Evolutionary conservation across 2,113 vertebrate genomes (phyloP).

Genomic region (Burhinus bistriatus): DNA sequence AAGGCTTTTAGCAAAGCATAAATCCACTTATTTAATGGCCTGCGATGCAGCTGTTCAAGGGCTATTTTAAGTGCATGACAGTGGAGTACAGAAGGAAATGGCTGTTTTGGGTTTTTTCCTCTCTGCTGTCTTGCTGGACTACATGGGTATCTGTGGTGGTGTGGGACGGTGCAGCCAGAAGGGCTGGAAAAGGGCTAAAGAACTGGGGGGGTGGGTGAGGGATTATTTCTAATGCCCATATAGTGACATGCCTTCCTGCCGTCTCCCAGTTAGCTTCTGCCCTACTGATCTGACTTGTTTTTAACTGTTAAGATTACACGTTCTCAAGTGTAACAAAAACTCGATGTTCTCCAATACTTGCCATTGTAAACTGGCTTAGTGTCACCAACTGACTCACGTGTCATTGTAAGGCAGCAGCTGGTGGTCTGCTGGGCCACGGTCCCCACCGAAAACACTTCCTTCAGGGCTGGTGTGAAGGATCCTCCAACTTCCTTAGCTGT

Average conservation of each 20-base stretch:
- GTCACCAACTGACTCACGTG: accelerated
- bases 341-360: accelerated
- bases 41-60: neutral
- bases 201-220: neutral
- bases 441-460: accelerated
- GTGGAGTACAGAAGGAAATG: slow-evolving; percentile 10
- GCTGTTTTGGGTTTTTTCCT: neutral
- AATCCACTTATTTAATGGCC: neutral
- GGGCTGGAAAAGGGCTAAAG: neutral
- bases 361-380: too few relatives aligned
- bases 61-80: slow-evolving; percentile 21
- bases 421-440: accelerated
- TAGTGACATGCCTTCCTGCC: neutral
- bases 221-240: accelerated
- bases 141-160: neutral
- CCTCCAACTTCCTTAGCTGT: accelerated
- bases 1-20: neutral
- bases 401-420: accelerated
- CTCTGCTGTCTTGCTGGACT: neutral
- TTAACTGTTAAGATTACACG: accelerated
- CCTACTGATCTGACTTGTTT: accelerated
- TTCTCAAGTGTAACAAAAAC: neutral
- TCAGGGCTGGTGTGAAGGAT: accelerated
- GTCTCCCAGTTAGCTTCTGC: neutral
- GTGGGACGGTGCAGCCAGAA: neutral